phyloP scores from a whole-genome alignment of 2,113 vertebrate genomes.

The Lophochroa leadbeateri region DNA sequence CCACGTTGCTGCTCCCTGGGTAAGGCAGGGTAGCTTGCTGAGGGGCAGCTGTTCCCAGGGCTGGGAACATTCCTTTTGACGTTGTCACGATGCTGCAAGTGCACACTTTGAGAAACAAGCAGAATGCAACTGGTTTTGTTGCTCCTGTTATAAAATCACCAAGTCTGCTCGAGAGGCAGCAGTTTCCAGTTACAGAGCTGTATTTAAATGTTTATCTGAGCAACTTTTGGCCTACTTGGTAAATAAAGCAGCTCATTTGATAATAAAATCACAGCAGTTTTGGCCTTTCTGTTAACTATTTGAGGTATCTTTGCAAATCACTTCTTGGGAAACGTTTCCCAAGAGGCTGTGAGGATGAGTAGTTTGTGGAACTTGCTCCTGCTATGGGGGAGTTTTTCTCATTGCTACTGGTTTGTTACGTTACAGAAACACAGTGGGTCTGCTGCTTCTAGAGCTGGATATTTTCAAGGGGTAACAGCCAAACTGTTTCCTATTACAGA shows the following conservation, averaged over 20 bases:
- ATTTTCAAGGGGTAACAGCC: neutral
- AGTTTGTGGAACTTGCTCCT: neutral
- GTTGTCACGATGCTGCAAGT: conserved; percentile 30
- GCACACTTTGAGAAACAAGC: neutral
- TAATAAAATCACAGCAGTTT: neutral
- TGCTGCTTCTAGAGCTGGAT: neutral
- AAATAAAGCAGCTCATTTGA: neutral
- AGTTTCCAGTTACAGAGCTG: neutral
- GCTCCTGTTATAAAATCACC: neutral
- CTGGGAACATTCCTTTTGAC: conserved; percentile 33
- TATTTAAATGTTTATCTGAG: neutral
- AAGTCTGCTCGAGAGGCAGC: neutral
- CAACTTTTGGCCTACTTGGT: neutral
- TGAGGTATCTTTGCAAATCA: neutral
- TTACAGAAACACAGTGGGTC: neutral
- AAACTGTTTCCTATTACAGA: neutral
- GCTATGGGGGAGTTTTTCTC: neutral
- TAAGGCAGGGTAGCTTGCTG: neutral
- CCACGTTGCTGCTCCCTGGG: neutral
- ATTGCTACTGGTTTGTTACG: neutral
- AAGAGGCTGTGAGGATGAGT: neutral
- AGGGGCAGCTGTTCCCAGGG: conserved; percentile 29
- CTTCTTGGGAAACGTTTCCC: neutral
- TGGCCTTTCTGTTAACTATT: neutral
- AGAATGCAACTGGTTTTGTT: conserved; percentile 3